A percentile compares a stretch with the other conserved stretches of the same genome.
phyloP scores from a whole-genome alignment of 2,797 vertebrate species.

The Sardinella longiceps region DNA sequence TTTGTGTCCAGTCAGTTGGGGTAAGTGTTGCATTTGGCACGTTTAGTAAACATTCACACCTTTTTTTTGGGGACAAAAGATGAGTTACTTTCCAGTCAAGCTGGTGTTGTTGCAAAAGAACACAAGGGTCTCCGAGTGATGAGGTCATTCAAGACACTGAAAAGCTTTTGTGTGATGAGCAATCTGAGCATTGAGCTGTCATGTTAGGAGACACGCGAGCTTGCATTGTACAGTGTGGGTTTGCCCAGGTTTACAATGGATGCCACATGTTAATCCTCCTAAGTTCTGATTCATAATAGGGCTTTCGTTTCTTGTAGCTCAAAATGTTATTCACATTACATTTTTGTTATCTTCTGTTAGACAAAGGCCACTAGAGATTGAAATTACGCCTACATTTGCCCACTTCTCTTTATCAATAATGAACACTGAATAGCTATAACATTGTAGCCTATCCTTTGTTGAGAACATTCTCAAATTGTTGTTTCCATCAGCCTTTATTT shows the following conservation, averaged over 20 bases:
- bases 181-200: not conserved
- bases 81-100: slow-evolving; percentile 67
- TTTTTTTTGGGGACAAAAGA: slow-evolving; percentile 65
- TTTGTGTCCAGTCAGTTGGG: slow-evolving; percentile 75
- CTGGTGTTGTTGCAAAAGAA: slow-evolving; percentile 58
- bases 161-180: slow-evolving; percentile 23
- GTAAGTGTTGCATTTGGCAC: slow-evolving; percentile 73
- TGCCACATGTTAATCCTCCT: not conserved
- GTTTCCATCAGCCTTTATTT: slow-evolving; percentile 26
- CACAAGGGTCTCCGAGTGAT: slow-evolving; percentile 63
- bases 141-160: slow-evolving; percentile 54
- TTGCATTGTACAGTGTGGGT: not conserved
- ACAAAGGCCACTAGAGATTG: not conserved
- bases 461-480: not conserved
- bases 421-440: not conserved
- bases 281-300: not conserved
- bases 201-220: slow-evolving; percentile 1
- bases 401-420: not conserved
- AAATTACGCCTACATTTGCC: not conserved
- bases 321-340: not conserved
- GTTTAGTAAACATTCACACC: slow-evolving; percentile 86
- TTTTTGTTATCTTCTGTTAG: not conserved
- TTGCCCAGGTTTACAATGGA: not conserved
- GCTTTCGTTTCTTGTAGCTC: not conserved
- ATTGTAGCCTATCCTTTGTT: not conserved